Conservation (phyloP, 2,113 vertebrate species). For the Apistogramma diplotaenia region DNA sequence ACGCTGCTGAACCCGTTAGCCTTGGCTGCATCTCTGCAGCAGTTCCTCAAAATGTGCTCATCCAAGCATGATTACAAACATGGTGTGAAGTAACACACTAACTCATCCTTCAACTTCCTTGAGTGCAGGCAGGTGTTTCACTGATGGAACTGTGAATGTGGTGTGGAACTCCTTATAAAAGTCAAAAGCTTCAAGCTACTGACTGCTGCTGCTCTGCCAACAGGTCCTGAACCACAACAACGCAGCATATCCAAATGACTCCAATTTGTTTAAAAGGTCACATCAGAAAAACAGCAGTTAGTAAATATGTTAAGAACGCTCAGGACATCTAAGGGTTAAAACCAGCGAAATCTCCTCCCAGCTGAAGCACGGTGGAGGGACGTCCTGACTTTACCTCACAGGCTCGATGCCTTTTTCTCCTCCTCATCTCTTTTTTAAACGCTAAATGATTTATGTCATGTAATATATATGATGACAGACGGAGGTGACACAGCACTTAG, state of each 20-base stretch:
- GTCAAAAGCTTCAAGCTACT: background rate
- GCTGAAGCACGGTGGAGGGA: background rate
- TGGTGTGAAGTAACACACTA: background rate
- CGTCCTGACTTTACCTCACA: background rate
- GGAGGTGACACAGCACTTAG: background rate
- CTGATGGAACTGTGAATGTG: background rate
- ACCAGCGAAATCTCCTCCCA: background rate
- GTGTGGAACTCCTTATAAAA: background rate
- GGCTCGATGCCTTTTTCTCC: too few relatives aligned
- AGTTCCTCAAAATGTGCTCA: background rate
- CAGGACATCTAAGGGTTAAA: background rate
- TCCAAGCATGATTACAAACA: background rate
- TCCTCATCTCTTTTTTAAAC: too few relatives aligned
- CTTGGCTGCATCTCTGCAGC: background rate
- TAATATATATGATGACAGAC: too few relatives aligned
- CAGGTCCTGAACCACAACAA: too few relatives aligned
- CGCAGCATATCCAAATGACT: too few relatives aligned
- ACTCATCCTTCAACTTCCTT: too few relatives aligned
- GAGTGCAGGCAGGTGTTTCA: background rate
- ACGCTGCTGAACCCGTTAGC: background rate
- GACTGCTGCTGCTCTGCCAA: too few relatives aligned
- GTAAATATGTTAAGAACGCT: background rate
- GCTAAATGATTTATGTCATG: too few relatives aligned
- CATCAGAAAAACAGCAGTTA: background rate
- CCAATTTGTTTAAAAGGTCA: too few relatives aligned